A percentile compares a stretch with the other conserved stretches of the same genome.
phyloP scores from a whole-genome alignment of 2,797 vertebrate genomes.

The Gallirallus australis region DNA sequence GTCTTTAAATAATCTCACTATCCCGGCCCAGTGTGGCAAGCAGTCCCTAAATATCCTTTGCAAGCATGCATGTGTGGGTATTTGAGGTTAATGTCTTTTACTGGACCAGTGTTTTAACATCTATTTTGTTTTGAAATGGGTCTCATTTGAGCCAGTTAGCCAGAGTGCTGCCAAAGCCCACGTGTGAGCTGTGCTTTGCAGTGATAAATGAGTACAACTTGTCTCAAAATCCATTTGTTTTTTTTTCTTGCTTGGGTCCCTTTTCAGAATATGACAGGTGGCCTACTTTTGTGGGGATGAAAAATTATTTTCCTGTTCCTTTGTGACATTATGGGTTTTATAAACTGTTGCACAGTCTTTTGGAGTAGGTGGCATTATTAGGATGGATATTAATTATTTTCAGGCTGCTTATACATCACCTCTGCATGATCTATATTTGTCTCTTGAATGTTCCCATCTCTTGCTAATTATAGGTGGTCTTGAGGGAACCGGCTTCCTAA shows the following conservation, averaged over 20 bases:
- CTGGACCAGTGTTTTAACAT: background rate
- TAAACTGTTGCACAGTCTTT: constrained; percentile 57
- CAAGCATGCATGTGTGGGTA: background rate
- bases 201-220: constrained; percentile 66
- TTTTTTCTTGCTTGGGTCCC: background rate
- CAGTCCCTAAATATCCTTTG: background rate
- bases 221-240: constrained; percentile 44
- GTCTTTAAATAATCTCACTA: background rate
- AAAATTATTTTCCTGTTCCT: constrained; percentile 72
- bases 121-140: background rate
- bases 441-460: constrained; percentile 46
- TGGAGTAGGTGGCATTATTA: constrained; percentile 59
- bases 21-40: background rate
- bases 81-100: background rate
- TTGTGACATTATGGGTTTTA: constrained; percentile 50
- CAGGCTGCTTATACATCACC: constrained; percentile 54
- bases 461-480: constrained; percentile 71
- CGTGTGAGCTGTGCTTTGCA: background rate
- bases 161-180: background rate
- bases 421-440: constrained; percentile 66
- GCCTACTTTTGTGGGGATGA: constrained; percentile 75
- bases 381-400: constrained; percentile 75
- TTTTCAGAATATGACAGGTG: constrained; percentile 57
- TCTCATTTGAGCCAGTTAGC: background rate
- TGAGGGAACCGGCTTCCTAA: constrained; percentile 8